Evolutionary conservation across 1,140 invertebrate species (phyloP).

Genomic region (Drosophila albomicans): DNA sequence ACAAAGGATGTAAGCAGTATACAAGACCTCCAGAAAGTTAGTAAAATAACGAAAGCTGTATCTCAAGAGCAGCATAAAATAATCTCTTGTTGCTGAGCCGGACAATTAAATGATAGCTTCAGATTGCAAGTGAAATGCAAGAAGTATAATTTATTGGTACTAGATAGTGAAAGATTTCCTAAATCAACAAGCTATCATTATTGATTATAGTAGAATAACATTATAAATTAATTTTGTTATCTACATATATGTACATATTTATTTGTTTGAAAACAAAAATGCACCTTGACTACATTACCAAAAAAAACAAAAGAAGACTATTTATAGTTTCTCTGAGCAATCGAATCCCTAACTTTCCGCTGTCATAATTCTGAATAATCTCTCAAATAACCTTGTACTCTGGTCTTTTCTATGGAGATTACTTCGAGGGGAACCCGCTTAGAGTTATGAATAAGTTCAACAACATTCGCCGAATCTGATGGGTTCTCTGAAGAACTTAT

Average conservation of each 20-base stretch:
- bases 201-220: not conserved
- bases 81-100: too few relatives aligned
- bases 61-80: too few relatives aligned
- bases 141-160: not conserved
- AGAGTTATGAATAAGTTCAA: not conserved
- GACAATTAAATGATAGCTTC: not conserved
- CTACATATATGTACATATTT: not conserved
- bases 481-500: not conserved
- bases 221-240: not conserved
- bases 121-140: not conserved
- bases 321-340: not conserved
- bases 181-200: not conserved
- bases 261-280: too few relatives aligned
- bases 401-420: not conserved
- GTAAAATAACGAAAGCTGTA: too few relatives aligned
- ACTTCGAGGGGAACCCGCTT: not conserved
- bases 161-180: not conserved
- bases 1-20: too few relatives aligned
- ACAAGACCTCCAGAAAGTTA: too few relatives aligned
- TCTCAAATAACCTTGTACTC: not conserved
- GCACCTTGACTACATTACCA: too few relatives aligned
- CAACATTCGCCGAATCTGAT: not conserved
- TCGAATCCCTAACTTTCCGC: not conserved
- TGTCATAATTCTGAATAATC: conserved; percentile 1
- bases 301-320: too few relatives aligned